These are phyloP conservation scores for Lasioglossum zephyrum DNA, from an alignment of 2,888 invertebrate species.

Conservation along the genomic window DNA sequence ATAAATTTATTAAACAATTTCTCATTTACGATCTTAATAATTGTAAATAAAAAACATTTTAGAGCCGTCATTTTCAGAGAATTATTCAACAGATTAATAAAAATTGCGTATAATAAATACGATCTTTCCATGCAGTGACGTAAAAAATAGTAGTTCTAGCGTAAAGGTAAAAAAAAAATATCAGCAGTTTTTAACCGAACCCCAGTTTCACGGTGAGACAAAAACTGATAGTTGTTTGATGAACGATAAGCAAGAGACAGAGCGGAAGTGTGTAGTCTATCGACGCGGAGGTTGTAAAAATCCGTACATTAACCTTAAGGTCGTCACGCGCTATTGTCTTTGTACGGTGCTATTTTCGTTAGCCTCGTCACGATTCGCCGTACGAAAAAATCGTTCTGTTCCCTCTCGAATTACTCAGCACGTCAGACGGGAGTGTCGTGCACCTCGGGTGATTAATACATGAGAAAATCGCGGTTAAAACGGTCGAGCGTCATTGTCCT, in stretches of 20 bases:
- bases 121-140: not conserved
- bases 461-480: slow-evolving; percentile 16
- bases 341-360: slow-evolving; percentile 62
- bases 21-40: no score
- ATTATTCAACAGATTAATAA: not conserved
- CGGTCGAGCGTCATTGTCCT: slow-evolving; percentile 5
- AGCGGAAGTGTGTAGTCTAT: not conserved
- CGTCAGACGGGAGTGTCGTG: slow-evolving; percentile 39
- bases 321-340: slow-evolving; percentile 66
- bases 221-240: not conserved
- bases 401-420: slow-evolving; percentile 56
- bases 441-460: slow-evolving; percentile 45
- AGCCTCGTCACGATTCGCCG: slow-evolving; percentile 63
- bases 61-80: not conserved
- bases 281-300: slow-evolving; percentile 25
- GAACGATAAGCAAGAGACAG: not conserved
- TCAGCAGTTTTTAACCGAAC: not conserved
- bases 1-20: no score
- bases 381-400: slow-evolving; percentile 68
- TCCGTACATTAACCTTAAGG: slow-evolving; percentile 52
- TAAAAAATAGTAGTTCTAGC: not conserved
- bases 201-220: not conserved
- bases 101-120: not conserved
- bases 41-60: no score
- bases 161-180: not conserved